Percentiles rank a stretch among this genome's conserved stretches.
These are phyloP conservation scores for Phyllopteryx taeniolatus DNA, from an alignment of 2,113 vertebrate species.

Conservation along the genomic window DNA sequence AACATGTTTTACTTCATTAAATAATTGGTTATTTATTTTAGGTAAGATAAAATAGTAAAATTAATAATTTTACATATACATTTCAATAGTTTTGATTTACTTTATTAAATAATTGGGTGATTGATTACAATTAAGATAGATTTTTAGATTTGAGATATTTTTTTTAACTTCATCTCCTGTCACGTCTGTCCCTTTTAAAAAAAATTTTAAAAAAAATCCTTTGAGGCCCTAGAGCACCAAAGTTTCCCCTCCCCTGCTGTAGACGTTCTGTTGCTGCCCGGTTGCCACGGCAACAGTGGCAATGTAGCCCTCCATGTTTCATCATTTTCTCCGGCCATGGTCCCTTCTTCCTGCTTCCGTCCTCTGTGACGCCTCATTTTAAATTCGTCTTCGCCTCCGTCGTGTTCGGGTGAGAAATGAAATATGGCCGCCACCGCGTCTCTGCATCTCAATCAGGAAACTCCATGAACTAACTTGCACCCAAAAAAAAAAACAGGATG, in stretches of 20 bases:
- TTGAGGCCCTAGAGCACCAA: no score
- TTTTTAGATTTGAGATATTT: no score
- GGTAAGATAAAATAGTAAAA: no score
- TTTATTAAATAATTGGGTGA: no score
- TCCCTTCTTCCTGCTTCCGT: background rate
- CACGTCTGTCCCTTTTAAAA: no score
- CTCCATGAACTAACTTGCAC: constrained; percentile 7
- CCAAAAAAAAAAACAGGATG: constrained; percentile 41
- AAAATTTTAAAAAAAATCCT: no score
- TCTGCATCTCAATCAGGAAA: constrained; percentile 47
- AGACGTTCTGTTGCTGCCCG: constrained; percentile 44
- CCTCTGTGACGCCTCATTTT: constrained; percentile 21
- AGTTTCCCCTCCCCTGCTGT: background rate
- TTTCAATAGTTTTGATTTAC: no score
- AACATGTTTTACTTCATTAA: no score
- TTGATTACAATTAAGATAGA: no score
- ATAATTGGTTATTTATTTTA: no score
- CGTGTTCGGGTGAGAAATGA: constrained; percentile 37
- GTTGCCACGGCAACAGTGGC: constrained; percentile 65
- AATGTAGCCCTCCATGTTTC: constrained; percentile 35
- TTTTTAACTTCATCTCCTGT: no score
- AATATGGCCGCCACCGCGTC: constrained; percentile 23
- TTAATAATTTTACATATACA: no score
- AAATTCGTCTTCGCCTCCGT: constrained; percentile 12
- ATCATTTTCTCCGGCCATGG: constrained; percentile 1